Percentiles rank a stretch among this genome's conserved stretches.
Evolutionary conservation across 2,888 invertebrate genomes (phyloP).

Genomic region (Acleris laterana): DNA sequence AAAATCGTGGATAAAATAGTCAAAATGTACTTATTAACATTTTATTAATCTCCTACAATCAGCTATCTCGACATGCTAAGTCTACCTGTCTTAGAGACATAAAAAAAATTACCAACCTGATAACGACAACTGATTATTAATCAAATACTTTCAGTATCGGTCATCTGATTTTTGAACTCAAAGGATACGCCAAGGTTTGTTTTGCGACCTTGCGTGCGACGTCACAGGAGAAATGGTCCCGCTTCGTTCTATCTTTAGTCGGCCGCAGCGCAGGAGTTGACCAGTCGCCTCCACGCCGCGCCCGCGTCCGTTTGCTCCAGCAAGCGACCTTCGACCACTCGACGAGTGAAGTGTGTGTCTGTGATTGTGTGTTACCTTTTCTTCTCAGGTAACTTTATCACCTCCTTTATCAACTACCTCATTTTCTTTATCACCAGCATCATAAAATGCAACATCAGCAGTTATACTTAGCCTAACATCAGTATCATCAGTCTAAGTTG

Average conservation of each 20-base stretch:
- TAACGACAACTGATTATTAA: background rate
- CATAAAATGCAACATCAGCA: background rate
- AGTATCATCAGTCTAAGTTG: conserved; percentile 17
- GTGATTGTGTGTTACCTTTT: conserved; percentile 70
- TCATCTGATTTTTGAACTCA: conserved; percentile 17
- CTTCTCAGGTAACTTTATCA: conserved; percentile 44
- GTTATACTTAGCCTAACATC: background rate
- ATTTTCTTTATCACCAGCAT: background rate
- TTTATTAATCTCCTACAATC: too few species aligned
- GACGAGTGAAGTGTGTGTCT: conserved; percentile 81
- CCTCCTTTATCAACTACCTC: background rate
- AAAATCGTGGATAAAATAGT: too few species aligned
- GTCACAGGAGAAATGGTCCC: conserved; percentile 65
- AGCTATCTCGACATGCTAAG: too few species aligned
- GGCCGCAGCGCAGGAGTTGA: conserved; percentile 53
- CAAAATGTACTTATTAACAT: too few species aligned
- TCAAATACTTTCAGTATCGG: background rate
- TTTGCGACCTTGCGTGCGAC: conserved; percentile 67
- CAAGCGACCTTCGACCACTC: conserved; percentile 79
- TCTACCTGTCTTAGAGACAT: too few species aligned
- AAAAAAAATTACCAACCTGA: background rate
- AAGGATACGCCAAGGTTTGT: conserved; percentile 62
- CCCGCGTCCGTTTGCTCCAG: conserved; percentile 78
- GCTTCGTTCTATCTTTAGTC: conserved; percentile 71
- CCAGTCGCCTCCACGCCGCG: conserved; percentile 82